Base-by-base conservation (phyloP, 2,113 vertebrate species). In the Hiodon tergisus region DNA sequence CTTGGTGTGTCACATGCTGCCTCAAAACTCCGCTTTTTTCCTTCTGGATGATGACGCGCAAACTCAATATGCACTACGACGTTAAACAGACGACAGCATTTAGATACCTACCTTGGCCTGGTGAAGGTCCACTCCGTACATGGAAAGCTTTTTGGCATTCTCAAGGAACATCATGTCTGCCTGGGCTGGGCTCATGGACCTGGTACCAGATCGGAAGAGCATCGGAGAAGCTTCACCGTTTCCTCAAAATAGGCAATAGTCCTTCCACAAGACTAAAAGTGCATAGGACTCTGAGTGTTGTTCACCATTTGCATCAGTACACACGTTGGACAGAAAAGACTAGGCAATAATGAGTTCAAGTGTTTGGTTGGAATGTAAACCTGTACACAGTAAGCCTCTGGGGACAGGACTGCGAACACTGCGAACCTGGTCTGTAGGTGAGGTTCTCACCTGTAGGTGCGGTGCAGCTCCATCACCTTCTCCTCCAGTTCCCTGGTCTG, bases 91-190 rank as follows among this genome's bases (percentile, higher is more conserved):
- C 9, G 3, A 3, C 9, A 59, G 9, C 14, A 11, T 14, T 59
- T 14, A 59, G 58, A 59, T n/a, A 48, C 4, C 5, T 71, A 98
- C 97, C 94, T 98, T 98, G 78, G 96, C 96, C 83, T 95, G 94
- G 85, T 98, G 96, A 84, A 97, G 90, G 83, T 99, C 95, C 0
- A 98, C 94, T 75, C 97, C 97, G 80, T 98, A 98, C 97, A 99
- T 95, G 0, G 96, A 93, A 0, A 99, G 91, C 78, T 95, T 96
- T 88, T 95, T 96, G 80, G 95, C 97, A 85, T 96, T 98, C 89
- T 99, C 95, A 78, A 98, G 92, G 83, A 98, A 99, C 87, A 95
- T 87, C 87, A 95, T 80, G 81, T 98, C 97, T 76, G 97, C 97
- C 78, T 98, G 94, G 78, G 95, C 96, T 81, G 97, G 95, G 85